Base-by-base conservation (phyloP, 2,888 invertebrate species). In the Sceliomorpha sp. region DNA sequence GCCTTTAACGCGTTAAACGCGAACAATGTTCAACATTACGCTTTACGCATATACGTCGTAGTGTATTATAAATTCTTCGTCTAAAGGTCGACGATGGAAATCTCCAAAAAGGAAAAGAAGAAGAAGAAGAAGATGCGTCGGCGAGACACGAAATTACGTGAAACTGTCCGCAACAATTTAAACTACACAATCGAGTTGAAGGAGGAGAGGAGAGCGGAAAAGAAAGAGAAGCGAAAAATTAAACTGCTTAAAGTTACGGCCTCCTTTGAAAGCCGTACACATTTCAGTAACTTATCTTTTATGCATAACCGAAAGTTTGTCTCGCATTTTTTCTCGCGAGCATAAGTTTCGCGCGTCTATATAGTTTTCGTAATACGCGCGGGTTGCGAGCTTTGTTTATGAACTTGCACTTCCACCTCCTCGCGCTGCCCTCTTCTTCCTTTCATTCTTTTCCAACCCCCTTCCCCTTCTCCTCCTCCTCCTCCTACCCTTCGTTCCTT, bases 221-320 rank as follows among this genome's bases (percentile, higher is more conserved):
- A 29, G 9, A 29, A 9, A n/a, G 8, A 7, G 29, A 15, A 39
- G 27, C 17, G 51, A 9, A 24, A 56, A 63, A 63, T 63, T 55
- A 55, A 55, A 55, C 55, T 42, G 42, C 36, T 63, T 36, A 29
- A 63, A 55, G 55, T 55, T 63, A 55, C 55, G 20, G 36, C 48
- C 48, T 55, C 27, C 42, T 55, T 55, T 55, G 36, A 55, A 55
- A 55, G 36, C 48, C 15, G 37, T 50, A 44, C 50, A 50, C 56
- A 56, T 64, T 64, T 50, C 44, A 44, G 37, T 64, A 50, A 56
- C 58, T 56, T 56, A 58, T 58, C 45, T 58, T 58, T 64, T 64
- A 64, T 64, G 56, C 37, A 64, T 50, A 50, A 50, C 58, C 34
- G 27, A 45, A 64, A 58, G 44, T 64, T 56, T 56, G 58, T 58